Evolutionary conservation across 2,888 invertebrate genomes (phyloP).

Genomic region (Margaritifera margaritifera): DNA sequence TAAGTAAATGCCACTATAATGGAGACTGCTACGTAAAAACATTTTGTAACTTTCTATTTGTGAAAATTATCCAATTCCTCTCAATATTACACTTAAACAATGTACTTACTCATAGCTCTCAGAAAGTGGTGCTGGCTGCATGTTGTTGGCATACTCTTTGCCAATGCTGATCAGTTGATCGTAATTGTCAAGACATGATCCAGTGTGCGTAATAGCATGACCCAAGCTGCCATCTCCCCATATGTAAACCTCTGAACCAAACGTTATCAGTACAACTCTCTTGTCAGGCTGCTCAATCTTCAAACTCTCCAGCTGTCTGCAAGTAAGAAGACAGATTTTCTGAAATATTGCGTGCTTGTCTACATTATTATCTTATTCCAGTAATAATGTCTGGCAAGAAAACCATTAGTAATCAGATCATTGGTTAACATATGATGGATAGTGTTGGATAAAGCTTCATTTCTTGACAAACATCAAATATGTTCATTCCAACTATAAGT

Average conservation of each 20-base stretch:
- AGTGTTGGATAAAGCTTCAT: no score
- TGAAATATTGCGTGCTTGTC: background rate
- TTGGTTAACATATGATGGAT: no score
- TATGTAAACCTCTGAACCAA: constrained; percentile 52
- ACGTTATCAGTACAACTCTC: constrained; percentile 55
- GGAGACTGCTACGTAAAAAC: no score
- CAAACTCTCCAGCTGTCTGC: constrained; percentile 61
- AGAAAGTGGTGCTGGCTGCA: constrained; percentile 45
- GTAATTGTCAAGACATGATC: constrained; percentile 29
- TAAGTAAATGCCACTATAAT: no score
- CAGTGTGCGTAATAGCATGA: constrained; percentile 6
- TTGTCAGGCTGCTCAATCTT: constrained; percentile 59
- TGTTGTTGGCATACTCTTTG: constrained; percentile 38
- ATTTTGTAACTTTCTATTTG: no score
- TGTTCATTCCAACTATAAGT: no score
- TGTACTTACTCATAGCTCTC: constrained; percentile 49
- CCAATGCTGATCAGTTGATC: constrained; percentile 45
- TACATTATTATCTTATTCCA: no score
- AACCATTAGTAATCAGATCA: no score
- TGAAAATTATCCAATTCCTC: no score
- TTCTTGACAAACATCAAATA: no score
- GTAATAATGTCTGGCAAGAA: no score
- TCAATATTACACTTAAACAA: no score
- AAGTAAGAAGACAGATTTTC: constrained; percentile 1
- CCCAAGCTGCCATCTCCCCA: constrained; percentile 47